Conservation (phyloP, 2,797 vertebrate species). For the Pipistrellus pipistrellus region DNA sequence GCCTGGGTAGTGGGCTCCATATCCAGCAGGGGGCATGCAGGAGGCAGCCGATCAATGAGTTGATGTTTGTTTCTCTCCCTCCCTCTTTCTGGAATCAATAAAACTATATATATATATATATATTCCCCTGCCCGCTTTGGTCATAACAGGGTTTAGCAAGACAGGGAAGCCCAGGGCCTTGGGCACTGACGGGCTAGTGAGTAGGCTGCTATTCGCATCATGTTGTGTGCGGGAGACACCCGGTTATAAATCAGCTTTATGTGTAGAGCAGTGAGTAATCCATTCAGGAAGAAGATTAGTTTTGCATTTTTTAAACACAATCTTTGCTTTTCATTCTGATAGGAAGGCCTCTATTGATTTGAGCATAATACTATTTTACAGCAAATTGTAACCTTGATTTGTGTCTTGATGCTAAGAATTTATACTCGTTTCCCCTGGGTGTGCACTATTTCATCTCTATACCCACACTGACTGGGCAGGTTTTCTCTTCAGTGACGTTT, state of each 20-base stretch:
- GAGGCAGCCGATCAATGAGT: too few relatives aligned
- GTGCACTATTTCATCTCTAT: constrained; percentile 58
- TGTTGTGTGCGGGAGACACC: background rate
- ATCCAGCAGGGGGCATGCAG: too few relatives aligned
- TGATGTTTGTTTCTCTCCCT: too few relatives aligned
- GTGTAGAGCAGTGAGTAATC: constrained; percentile 42
- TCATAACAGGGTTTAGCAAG: background rate
- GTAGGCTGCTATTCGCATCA: background rate
- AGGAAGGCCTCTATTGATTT: constrained; percentile 23
- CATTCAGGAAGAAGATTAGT: constrained; percentile 72
- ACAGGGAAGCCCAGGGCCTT: too few relatives aligned
- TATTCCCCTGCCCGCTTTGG: background rate
- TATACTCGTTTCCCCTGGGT: constrained; percentile 42
- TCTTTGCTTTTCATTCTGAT: constrained; percentile 63
- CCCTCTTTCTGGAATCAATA: too few relatives aligned
- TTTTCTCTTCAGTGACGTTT: constrained; percentile 49
- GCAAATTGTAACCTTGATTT: constrained; percentile 65
- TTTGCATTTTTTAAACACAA: constrained; percentile 72
- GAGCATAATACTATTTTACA: constrained; percentile 58
- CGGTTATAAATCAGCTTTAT: constrained; percentile 12
- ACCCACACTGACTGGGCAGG: constrained; percentile 17
- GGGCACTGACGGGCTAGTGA: background rate
- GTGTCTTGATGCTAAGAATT: constrained; percentile 56
- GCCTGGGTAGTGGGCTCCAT: too few relatives aligned
- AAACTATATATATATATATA: too few relatives aligned